Conservation (phyloP, 2,797 vertebrate species). For the Manis pentadactyla region DNA sequence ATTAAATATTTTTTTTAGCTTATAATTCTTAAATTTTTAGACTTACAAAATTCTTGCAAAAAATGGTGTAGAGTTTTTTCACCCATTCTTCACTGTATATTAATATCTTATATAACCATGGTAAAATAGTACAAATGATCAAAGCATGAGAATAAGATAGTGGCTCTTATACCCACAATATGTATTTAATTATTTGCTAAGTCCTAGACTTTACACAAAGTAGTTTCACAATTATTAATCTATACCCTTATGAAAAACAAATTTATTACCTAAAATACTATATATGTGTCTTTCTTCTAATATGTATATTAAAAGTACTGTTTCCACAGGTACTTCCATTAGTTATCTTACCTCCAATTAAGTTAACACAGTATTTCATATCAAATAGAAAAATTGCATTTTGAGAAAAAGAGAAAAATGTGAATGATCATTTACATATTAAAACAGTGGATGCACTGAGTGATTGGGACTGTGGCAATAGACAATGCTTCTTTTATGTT, state of each 20-base stretch:
- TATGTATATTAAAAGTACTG: not conserved
- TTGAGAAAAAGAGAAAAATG: not conserved
- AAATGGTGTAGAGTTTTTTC: not conserved
- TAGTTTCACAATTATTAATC: not conserved
- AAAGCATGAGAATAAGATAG: not conserved
- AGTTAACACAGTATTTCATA: not conserved
- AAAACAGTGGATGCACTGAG: not conserved
- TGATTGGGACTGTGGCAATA: not conserved
- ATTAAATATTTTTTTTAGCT: not conserved
- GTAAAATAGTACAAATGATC: not conserved
- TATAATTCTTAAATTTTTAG: slow-evolving; percentile 33
- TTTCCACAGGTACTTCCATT: not conserved
- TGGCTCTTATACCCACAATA: not conserved
- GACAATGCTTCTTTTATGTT: not conserved
- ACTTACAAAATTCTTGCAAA: not conserved
- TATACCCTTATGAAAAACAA: not conserved
- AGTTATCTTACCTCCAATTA: not conserved
- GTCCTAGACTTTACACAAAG: not conserved
- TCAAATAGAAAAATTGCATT: not conserved
- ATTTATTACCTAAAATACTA: not conserved
- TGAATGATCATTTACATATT: too few relatives aligned
- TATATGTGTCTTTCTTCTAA: not conserved
- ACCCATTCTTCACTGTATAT: not conserved
- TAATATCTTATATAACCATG: not conserved
- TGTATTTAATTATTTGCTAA: slow-evolving; percentile 1